A percentile compares a stretch with the other conserved stretches of the same genome.
These are phyloP conservation scores for Cyrtorhinus lividipennis DNA, from an alignment of 1,140 invertebrate genomes.

Conservation along the genomic window DNA sequence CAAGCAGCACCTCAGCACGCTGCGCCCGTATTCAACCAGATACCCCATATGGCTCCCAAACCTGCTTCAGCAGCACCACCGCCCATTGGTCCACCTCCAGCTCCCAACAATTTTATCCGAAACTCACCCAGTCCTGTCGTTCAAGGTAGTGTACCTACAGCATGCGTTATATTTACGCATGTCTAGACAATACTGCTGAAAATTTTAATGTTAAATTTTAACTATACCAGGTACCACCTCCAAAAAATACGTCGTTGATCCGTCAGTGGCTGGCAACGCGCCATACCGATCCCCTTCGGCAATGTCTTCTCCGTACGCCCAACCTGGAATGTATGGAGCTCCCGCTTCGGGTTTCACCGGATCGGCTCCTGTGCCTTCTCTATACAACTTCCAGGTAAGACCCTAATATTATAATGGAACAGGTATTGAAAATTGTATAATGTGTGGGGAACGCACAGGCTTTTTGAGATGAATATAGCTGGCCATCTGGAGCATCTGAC, in stretches of 20 bases:
- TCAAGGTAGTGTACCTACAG: background rate
- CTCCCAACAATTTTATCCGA: background rate
- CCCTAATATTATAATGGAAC: too few species aligned
- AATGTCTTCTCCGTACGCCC: background rate
- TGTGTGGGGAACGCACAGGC: too few species aligned
- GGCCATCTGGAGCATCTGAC: too few species aligned
- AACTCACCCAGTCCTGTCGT: conserved; percentile 11
- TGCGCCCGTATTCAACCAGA: background rate
- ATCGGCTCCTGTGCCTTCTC: conserved; percentile 22
- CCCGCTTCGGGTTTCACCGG: conserved; percentile 29
- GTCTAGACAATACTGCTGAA: background rate
- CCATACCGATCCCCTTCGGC: conserved; percentile 15
- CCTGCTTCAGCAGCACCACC: background rate
- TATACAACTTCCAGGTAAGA: conserved; percentile 21
- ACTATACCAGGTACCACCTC: background rate
- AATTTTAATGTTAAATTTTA: background rate
- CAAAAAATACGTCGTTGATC: conserved; percentile 57
- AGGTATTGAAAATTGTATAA: too few species aligned
- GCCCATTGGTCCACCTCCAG: background rate
- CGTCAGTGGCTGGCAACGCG: conserved; percentile 46
- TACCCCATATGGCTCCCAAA: background rate
- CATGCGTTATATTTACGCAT: background rate
- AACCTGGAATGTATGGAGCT: conserved; percentile 25
- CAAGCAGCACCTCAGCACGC: background rate
- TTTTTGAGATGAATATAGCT: too few species aligned